These are phyloP conservation scores for Ammodytes marinus DNA, from an alignment of 2,113 vertebrate genomes.

Conservation along the genomic window DNA sequence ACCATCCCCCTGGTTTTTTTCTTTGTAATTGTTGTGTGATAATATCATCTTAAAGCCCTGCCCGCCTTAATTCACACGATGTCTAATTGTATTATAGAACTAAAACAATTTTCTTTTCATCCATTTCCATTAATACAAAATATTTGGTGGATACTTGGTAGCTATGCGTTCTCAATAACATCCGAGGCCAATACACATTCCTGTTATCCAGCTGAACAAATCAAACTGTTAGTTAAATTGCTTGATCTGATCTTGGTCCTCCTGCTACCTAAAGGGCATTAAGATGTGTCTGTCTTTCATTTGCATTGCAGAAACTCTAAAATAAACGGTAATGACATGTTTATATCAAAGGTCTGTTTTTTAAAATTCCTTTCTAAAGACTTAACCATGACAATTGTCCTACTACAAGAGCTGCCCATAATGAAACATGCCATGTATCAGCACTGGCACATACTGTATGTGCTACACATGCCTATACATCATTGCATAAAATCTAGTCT, in stretches of 20 bases:
- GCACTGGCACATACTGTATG: not conserved
- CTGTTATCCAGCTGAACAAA: not conserved
- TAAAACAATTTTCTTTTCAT: not conserved
- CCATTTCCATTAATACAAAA: not conserved
- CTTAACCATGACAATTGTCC: not conserved
- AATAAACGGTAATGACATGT: not conserved
- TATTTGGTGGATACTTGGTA: no score
- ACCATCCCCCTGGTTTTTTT: conserved; percentile 51
- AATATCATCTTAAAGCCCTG: conserved; percentile 46
- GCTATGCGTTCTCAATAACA: not conserved
- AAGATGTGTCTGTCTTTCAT: conserved; percentile 5
- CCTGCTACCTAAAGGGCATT: not conserved
- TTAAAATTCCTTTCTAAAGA: not conserved
- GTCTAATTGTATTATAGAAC: conserved; percentile 7
- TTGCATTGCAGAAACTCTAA: not conserved
- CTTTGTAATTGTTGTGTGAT: conserved; percentile 46
- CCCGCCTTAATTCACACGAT: conserved; percentile 17
- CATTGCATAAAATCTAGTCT: not conserved
- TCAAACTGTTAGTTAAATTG: conserved; percentile 19
- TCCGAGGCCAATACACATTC: not conserved
- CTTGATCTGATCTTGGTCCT: not conserved
- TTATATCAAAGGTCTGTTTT: not conserved
- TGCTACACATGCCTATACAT: not conserved
- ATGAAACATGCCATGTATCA: not conserved
- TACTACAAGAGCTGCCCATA: not conserved